Percentiles rank a stretch among this genome's conserved stretches.
These are phyloP conservation scores for Trissolcus japonicus DNA, from an alignment of 2,888 invertebrate species.

Conservation along the genomic window DNA sequence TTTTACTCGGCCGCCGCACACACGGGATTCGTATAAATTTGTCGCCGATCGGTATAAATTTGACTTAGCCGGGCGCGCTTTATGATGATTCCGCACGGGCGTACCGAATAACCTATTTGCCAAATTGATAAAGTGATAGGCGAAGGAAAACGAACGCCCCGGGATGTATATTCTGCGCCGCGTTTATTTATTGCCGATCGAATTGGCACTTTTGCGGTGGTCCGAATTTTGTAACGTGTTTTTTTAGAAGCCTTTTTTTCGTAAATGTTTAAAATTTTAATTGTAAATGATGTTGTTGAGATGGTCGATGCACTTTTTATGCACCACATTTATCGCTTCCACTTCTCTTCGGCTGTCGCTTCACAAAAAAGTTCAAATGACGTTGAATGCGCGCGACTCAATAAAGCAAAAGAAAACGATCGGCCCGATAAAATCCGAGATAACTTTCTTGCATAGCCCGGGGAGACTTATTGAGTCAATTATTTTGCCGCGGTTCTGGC, in stretches of 20 bases:
- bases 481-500: slow-evolving; percentile 13
- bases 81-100: slow-evolving; percentile 38
- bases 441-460: slow-evolving; percentile 22
- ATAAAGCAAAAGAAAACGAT: slow-evolving; percentile 37
- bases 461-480: slow-evolving; percentile 30
- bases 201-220: neutral
- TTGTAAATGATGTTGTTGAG: too few relatives aligned
- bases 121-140: slow-evolving; percentile 44
- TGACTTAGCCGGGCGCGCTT: slow-evolving; percentile 19
- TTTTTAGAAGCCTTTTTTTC: too few relatives aligned
- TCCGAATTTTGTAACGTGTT: too few relatives aligned
- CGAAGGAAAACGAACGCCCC: slow-evolving; percentile 10
- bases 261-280: too few relatives aligned
- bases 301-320: neutral
- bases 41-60: slow-evolving; percentile 12
- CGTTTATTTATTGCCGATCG: slow-evolving; percentile 18
- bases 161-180: slow-evolving; percentile 10
- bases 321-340: slow-evolving; percentile 8
- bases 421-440: slow-evolving; percentile 24
- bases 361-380: slow-evolving; percentile 26
- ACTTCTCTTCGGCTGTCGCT: neutral
- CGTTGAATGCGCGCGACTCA: slow-evolving; percentile 26
- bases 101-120: slow-evolving; percentile 33
- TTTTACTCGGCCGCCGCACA: slow-evolving; percentile 29
- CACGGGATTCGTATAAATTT: slow-evolving; percentile 44